Evolutionary conservation across 2,113 vertebrate species (phyloP).

Genomic region (Panthera leo): DNA sequence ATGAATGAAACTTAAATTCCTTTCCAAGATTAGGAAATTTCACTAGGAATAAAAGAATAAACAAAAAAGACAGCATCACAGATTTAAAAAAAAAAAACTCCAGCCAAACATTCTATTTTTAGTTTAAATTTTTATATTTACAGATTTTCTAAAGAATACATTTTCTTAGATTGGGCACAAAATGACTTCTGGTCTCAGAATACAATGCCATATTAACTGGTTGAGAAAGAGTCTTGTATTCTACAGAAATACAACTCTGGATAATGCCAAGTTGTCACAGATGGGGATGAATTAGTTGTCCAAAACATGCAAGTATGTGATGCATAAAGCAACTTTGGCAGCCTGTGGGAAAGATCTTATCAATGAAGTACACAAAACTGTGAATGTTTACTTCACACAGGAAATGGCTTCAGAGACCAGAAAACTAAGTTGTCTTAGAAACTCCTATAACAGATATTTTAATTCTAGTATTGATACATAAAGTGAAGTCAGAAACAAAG

Average conservation of each 20-base stretch:
- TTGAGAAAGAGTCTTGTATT: neutral
- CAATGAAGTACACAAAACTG: slow-evolving; percentile 53
- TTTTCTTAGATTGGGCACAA: neutral
- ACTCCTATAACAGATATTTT: slow-evolving; percentile 48
- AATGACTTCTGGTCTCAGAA: slow-evolving; percentile 26
- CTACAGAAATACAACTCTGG: neutral
- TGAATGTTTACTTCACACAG: slow-evolving; percentile 60
- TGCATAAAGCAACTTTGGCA: slow-evolving; percentile 48
- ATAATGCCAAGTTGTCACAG: slow-evolving; percentile 37
- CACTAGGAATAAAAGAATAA: slow-evolving; percentile 11
- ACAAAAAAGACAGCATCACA: neutral
- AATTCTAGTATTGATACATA: slow-evolving; percentile 40
- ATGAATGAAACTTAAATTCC: neutral
- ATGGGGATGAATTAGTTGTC: slow-evolving; percentile 59
- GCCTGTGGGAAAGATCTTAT: slow-evolving; percentile 39
- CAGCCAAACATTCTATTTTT: neutral
- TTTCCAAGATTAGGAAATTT: neutral
- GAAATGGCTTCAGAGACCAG: slow-evolving; percentile 45
- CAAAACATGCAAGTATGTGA: slow-evolving; percentile 48
- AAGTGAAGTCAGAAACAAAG: slow-evolving; percentile 41
- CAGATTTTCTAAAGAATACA: neutral
- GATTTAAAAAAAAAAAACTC: neutral
- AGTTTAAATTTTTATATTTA: neutral
- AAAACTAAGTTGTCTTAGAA: slow-evolving; percentile 72
- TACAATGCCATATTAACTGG: neutral